phyloP scores from a whole-genome alignment of 2,888 invertebrate genomes.

The Venusia cambrica region DNA sequence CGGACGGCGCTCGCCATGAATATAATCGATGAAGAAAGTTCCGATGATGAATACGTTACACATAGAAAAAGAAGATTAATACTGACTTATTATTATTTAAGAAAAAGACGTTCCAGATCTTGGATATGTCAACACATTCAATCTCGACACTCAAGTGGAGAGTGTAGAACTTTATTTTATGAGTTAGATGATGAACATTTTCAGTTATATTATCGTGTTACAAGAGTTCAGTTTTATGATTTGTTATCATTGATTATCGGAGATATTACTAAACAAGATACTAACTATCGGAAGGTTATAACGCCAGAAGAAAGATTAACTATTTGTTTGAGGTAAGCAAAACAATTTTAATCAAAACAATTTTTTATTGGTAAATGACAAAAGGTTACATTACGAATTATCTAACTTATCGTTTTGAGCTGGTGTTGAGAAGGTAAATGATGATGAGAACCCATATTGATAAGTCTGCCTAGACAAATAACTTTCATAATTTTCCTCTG shows the following conservation, averaged over 20 bases:
- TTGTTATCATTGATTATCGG: conserved; percentile 15
- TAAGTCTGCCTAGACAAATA: conserved; percentile 28
- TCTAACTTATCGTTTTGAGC: conserved; percentile 20
- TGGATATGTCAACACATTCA: conserved; percentile 21
- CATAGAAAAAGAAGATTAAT: conserved; percentile 26
- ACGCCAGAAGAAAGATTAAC: conserved; percentile 25
- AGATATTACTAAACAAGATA: conserved; percentile 20
- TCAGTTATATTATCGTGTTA: conserved; percentile 22
- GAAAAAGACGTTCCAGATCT: conserved; percentile 18
- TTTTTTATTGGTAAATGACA: conserved; percentile 23
- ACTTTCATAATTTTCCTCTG: conserved; percentile 28
- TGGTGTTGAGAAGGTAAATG: conserved; percentile 20
- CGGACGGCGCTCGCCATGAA: conserved; percentile 22
- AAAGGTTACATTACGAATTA: conserved; percentile 25
- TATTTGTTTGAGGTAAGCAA: conserved; percentile 25
- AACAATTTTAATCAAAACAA: conserved; percentile 14
- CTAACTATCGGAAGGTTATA: conserved; percentile 22
- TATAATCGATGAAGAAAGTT: conserved; percentile 26
- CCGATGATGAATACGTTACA: conserved; percentile 26
- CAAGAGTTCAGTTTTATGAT: conserved; percentile 20
- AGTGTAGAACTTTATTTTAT: conserved; percentile 11
- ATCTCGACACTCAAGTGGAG: conserved; percentile 13
- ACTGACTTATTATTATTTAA: conserved; percentile 21
- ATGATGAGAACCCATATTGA: conserved; percentile 27
- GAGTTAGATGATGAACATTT: conserved; percentile 20